These are phyloP conservation scores for Danaus plexippus DNA, from an alignment of 1,140 invertebrate species.

Conservation along the genomic window DNA sequence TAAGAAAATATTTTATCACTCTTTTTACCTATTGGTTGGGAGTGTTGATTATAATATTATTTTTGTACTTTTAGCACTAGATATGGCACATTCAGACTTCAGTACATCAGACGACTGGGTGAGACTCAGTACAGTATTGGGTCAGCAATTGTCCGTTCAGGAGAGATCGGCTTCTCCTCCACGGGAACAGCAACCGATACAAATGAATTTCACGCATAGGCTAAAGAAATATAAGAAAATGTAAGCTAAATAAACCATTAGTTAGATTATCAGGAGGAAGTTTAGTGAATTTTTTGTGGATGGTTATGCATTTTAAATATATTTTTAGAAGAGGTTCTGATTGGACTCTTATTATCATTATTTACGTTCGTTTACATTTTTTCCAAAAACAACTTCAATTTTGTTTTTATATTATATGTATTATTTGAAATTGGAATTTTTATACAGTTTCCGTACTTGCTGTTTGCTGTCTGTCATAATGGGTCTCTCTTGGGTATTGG, in stretches of 20 bases:
- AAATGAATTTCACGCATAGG: slow-evolving; percentile 43
- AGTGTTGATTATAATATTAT: no score
- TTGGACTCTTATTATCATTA: no score
- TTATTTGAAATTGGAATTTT: no score
- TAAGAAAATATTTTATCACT: slow-evolving; percentile 31
- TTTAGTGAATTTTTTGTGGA: no score
- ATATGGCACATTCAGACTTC: slow-evolving; percentile 55
- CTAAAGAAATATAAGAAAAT: slow-evolving; percentile 61
- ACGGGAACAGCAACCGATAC: slow-evolving; percentile 17
- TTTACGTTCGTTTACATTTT: no score
- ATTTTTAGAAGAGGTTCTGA: no score
- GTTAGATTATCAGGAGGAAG: no score
- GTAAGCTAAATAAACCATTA: slow-evolving; percentile 30
- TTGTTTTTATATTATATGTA: no score
- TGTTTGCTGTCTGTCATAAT: slow-evolving; percentile 71
- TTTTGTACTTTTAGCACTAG: slow-evolving; percentile 34
- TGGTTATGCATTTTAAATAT: no score
- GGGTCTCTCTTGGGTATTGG: slow-evolving; percentile 73
- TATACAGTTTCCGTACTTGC: slow-evolving; percentile 65
- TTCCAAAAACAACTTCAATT: no score
- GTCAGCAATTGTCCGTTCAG: slow-evolving; percentile 35
- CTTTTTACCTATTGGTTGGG: background rate
- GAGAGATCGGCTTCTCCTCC: slow-evolving; percentile 38
- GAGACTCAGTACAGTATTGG: slow-evolving; percentile 43
- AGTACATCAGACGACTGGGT: slow-evolving; percentile 60